Evolutionary conservation across 2,797 vertebrate species (phyloP).

Genomic region (Acanthurus tractus): DNA sequence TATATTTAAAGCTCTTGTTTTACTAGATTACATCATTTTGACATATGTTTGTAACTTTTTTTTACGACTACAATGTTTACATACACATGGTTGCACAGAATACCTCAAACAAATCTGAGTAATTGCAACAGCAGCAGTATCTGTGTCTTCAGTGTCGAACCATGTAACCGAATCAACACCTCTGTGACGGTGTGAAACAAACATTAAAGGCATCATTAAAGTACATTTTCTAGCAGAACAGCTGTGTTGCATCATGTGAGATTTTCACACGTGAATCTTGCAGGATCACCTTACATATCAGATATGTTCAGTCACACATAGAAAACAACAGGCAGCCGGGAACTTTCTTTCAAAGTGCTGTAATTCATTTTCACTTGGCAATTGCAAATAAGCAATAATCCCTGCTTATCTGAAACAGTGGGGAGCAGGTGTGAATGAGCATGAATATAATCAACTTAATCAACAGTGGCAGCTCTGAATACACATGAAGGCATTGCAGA

Average conservation of each 20-base stretch:
- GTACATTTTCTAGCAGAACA: neutral
- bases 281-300: neutral
- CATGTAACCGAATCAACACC: neutral
- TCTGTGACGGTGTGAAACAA: neutral
- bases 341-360: constrained; percentile 37
- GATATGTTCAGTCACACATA: neutral
- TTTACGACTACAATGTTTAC: no score
- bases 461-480: constrained; percentile 51
- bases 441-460: constrained; percentile 72
- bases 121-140: neutral
- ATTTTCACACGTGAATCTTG: neutral
- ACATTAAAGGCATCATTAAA: constrained; percentile 6
- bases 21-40: no score
- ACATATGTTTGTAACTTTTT: no score
- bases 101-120: neutral
- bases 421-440: constrained; percentile 70
- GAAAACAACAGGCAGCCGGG: constrained; percentile 19
- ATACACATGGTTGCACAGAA: neutral
- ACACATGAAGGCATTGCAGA: constrained; percentile 48
- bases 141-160: neutral
- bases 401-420: constrained; percentile 51
- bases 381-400: constrained; percentile 56
- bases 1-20: no score
- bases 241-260: neutral
- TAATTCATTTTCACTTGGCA: constrained; percentile 40